Evolutionary conservation across 1,140 invertebrate genomes (phyloP).

Genomic region (Drosophila mauritiana): DNA sequence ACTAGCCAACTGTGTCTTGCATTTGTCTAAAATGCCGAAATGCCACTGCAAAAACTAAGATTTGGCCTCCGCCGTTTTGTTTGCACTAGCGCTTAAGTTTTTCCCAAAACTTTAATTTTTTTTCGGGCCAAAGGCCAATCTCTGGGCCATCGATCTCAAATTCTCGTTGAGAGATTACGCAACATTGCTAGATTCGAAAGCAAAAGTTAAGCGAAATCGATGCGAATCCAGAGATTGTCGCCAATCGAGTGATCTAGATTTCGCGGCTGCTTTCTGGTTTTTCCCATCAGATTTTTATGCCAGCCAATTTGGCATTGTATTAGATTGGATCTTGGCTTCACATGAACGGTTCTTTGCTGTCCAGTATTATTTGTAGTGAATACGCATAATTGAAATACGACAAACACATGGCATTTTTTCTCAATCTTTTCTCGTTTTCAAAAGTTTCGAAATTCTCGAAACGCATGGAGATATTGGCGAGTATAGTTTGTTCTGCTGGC

Average conservation of each 20-base stretch:
- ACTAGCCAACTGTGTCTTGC: constrained; percentile 56
- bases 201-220: constrained; percentile 17
- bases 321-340: constrained; percentile 43
- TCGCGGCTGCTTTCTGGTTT: constrained; percentile 53
- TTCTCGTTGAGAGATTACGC: constrained; percentile 27
- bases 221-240: constrained; percentile 14
- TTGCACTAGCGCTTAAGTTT: constrained; percentile 32
- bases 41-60: constrained; percentile 47
- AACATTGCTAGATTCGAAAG: constrained; percentile 19
- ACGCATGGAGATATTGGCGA: constrained; percentile 69
- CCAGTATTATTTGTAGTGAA: constrained; percentile 37
- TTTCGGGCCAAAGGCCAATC: constrained; percentile 51
- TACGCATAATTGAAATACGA: constrained; percentile 55
- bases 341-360: constrained; percentile 59
- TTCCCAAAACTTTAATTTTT: constrained; percentile 5
- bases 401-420: constrained; percentile 9
- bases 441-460: constrained; percentile 77
- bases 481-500: constrained; percentile 71
- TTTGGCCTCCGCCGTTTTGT: constrained; percentile 48
- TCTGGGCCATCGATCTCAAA: constrained; percentile 22
- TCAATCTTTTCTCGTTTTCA: constrained; percentile 19
- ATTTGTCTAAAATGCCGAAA: constrained; percentile 60
- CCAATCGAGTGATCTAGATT: constrained; percentile 22
- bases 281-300: constrained; percentile 42
- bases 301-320: constrained; percentile 29